phyloP scores from a whole-genome alignment of 2,113 vertebrate species.

The Geococcyx californianus region DNA sequence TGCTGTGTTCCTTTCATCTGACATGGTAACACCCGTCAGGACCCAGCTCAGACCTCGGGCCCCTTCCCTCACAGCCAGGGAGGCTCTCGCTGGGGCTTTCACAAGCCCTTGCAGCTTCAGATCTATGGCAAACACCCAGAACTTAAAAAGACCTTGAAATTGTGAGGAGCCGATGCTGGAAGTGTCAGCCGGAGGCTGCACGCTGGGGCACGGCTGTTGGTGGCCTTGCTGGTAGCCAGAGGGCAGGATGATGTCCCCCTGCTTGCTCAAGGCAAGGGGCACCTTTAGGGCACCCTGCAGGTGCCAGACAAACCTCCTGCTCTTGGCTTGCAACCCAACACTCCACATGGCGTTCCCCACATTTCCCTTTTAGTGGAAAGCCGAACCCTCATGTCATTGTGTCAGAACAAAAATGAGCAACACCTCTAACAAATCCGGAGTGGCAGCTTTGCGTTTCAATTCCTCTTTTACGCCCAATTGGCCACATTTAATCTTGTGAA shows the following conservation, averaged over 20 bases:
- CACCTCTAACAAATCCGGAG: conserved; percentile 44
- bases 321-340: accelerated
- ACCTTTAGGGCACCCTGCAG: accelerated
- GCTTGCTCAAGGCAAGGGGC: accelerated
- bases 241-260: background rate
- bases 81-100: background rate
- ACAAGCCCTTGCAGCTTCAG: background rate
- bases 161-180: background rate
- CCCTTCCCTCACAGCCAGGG: background rate
- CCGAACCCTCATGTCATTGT: background rate
- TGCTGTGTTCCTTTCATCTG: conserved; percentile 8
- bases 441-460: conserved; percentile 56
- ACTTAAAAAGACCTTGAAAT: background rate
- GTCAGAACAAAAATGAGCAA: conserved; percentile 44
- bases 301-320: background rate
- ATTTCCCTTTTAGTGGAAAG: background rate
- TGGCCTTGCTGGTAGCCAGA: background rate
- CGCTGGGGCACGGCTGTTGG: background rate
- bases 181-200: background rate
- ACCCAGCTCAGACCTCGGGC: background rate
- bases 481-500: conserved; percentile 66
- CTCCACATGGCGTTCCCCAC: background rate
- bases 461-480: conserved; percentile 66
- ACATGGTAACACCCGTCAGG: background rate
- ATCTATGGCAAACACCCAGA: background rate